phyloP scores from a whole-genome alignment of 2,113 vertebrate species.

The Python bivittatus region DNA sequence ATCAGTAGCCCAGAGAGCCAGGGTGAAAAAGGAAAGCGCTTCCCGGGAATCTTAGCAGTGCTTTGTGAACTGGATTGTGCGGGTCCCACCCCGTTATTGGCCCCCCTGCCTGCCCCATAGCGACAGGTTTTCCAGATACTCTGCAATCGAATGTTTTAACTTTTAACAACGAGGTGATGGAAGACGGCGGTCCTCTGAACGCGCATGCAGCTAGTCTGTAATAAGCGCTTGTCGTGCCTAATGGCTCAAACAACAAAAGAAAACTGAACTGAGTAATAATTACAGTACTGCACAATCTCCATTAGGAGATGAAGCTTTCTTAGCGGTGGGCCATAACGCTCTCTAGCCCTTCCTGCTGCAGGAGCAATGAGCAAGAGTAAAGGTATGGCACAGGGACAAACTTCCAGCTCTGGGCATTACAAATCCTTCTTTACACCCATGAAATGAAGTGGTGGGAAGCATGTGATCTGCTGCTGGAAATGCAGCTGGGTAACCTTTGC shows the following conservation, averaged over 20 bases:
- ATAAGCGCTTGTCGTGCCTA: not conserved
- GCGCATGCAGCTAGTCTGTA: not conserved
- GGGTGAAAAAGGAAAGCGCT: not conserved
- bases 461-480: not conserved
- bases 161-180: not conserved
- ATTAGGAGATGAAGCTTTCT: not conserved
- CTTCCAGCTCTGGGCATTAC: not conserved
- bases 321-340: not conserved
- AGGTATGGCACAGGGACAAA: not conserved
- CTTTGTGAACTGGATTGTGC: not conserved
- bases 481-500: not conserved
- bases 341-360: not conserved
- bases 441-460: not conserved
- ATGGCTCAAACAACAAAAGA: not conserved
- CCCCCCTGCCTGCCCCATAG: not conserved
- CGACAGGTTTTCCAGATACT: not conserved
- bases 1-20: not conserved
- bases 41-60: not conserved
- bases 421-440: not conserved
- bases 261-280: not conserved
- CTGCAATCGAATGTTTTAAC: too few species aligned
- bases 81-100: not conserved
- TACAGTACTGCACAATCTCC: not conserved
- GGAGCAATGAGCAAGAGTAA: not conserved
- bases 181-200: not conserved